These are phyloP conservation scores for Gymnothorax reevesii DNA, from an alignment of 2,797 vertebrate genomes.

Conservation along the genomic window DNA sequence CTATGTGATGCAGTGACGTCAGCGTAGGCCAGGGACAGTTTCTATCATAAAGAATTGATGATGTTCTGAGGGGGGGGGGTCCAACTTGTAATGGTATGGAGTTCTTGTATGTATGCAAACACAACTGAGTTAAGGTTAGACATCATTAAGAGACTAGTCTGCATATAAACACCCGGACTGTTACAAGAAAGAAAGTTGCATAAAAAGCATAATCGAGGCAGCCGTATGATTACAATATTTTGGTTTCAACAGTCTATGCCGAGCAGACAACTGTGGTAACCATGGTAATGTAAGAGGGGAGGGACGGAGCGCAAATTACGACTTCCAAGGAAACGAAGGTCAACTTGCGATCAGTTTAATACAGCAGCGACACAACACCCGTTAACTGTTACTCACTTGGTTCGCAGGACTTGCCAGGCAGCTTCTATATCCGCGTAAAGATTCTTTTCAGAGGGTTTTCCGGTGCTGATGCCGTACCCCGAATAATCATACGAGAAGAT, in stretches of 20 bases:
- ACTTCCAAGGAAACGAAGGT: not conserved
- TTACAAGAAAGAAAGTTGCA: too few relatives aligned
- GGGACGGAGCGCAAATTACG: not conserved
- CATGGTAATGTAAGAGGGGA: slow-evolving; percentile 9
- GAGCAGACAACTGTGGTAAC: slow-evolving; percentile 16
- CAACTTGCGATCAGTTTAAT: not conserved
- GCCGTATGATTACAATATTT: not conserved
- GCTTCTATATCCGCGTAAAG: slow-evolving; percentile 93
- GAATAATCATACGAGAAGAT: slow-evolving; percentile 93
- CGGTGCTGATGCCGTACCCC: slow-evolving; percentile 86
- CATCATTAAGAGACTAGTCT: not conserved
- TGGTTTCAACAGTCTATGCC: not conserved
- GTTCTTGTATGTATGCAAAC: not conserved
- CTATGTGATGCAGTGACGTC: too few relatives aligned
- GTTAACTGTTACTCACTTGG: slow-evolving; percentile 82
- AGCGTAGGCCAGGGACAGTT: too few relatives aligned
- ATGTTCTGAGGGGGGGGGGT: too few relatives aligned
- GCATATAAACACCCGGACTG: not conserved
- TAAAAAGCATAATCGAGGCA: not conserved
- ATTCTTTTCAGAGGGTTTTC: slow-evolving; percentile 90
- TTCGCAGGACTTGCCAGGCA: slow-evolving; percentile 91
- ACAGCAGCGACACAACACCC: slow-evolving; percentile 74
- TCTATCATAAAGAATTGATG: too few relatives aligned
- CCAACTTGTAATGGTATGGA: not conserved
- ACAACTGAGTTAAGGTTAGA: not conserved